phyloP scores from a whole-genome alignment of 2,888 invertebrate genomes.

The Drosophila picticornis region DNA sequence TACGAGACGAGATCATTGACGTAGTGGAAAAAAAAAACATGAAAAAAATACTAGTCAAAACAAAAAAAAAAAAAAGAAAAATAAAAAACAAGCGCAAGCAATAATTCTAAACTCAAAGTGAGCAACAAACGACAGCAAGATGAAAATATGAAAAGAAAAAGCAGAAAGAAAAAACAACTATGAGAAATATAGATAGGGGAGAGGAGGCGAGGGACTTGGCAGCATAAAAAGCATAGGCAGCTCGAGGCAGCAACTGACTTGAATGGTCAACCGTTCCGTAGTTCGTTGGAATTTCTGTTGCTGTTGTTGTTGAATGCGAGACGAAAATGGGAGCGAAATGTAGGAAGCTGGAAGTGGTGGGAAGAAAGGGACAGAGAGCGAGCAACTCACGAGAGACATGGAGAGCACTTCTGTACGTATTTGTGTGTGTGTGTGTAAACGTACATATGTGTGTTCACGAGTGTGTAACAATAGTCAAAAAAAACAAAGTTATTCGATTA shows the following conservation, averaged over 20 bases:
- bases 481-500: constrained; percentile 8
- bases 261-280: constrained; percentile 47
- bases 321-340: constrained; percentile 42
- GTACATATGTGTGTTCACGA: neutral
- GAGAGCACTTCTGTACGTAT: constrained; percentile 24
- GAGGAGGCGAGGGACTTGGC: neutral
- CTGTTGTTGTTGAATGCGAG: constrained; percentile 38
- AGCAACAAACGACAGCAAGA: constrained; percentile 32
- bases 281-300: constrained; percentile 56
- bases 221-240: constrained; percentile 21
- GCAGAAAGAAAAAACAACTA: constrained; percentile 20
- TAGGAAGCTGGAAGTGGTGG: constrained; percentile 36
- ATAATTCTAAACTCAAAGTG: constrained; percentile 52
- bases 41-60: neutral
- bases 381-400: constrained; percentile 29
- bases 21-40: constrained; percentile 22
- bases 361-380: constrained; percentile 12
- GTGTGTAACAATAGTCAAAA: constrained; percentile 2
- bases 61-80: neutral
- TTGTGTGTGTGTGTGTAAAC: constrained; percentile 5
- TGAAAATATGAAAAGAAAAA: constrained; percentile 48
- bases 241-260: constrained; percentile 28
- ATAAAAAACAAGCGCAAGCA: constrained; percentile 31
- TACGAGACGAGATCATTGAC: constrained; percentile 45
- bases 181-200: neutral